Evolutionary conservation across 1,140 invertebrate species (phyloP).

Genomic region (Drosophila mauritiana): DNA sequence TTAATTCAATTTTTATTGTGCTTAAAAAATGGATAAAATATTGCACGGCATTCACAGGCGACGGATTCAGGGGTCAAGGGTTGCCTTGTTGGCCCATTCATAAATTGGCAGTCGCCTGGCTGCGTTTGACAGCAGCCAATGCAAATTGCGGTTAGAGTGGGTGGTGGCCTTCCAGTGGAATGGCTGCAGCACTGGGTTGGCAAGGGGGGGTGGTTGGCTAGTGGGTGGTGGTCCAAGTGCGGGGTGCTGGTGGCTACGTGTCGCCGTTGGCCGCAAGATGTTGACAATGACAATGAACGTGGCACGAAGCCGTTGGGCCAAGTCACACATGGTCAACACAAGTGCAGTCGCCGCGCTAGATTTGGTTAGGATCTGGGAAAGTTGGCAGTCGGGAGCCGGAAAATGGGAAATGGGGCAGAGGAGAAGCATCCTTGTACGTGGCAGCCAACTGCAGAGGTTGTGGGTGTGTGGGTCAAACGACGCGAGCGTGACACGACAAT

Average conservation of each 20-base stretch:
- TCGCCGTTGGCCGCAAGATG: conserved; percentile 69
- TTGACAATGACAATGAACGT: conserved; percentile 81
- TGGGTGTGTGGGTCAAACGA: conserved; percentile 68
- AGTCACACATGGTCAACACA: conserved; percentile 62
- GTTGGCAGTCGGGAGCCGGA: not conserved
- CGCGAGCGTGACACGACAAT: conserved; percentile 74
- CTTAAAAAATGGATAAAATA: conserved; percentile 78
- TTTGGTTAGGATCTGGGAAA: not conserved
- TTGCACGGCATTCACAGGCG: conserved; percentile 48
- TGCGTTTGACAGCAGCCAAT: conserved; percentile 75
- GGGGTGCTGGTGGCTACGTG: conserved; percentile 40
- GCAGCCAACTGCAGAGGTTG: conserved; percentile 22
- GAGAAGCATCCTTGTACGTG: conserved; percentile 33
- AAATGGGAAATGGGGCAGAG: conserved; percentile 8
- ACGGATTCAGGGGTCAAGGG: conserved; percentile 48
- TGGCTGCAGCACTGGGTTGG: too few relatives aligned
- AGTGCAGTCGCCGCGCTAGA: conserved; percentile 10
- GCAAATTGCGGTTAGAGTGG: conserved; percentile 68
- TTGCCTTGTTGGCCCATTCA: conserved; percentile 48
- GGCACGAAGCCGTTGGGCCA: conserved; percentile 35
- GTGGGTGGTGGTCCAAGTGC: not conserved
- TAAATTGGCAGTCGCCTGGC: conserved; percentile 72
- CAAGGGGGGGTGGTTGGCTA: too few relatives aligned
- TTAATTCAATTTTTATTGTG: conserved; percentile 83
- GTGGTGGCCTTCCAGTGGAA: not conserved